Evolutionary conservation across 2,888 invertebrate genomes (phyloP), one percentile per base, ranked within the genome.

Genomic region (Diadegma fenestrale): DNA sequence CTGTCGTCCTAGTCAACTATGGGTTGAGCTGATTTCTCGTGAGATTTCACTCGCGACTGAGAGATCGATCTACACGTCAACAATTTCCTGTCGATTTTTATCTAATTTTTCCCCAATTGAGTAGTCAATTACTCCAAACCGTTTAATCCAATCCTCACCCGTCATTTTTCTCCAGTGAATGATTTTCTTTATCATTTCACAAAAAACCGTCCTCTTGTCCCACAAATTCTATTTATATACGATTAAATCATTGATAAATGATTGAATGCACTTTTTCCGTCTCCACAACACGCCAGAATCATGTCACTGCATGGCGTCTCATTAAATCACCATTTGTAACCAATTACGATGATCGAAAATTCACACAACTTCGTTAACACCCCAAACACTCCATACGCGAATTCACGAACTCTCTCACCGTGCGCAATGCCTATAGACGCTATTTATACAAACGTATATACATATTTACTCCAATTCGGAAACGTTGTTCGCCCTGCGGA

Each of bases 11-110:
- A 48, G 54, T 72, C 30, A 81, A 76, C 81, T 48, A n/a, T n/a
- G 61, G 69, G 48, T 76, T 61, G 33, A 81, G 48, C 76, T 69
- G 81, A 81, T 81, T 81, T 81, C 81, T 81, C 81, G 43, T 14
- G 37, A 69, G 75, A 81, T 68, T 69, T 81, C 75, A 61, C 81
- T 22, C n/a, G 45, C 63, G 48, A 54, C 54, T 30, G 48, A 37
- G 22, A 48, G 37, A 77, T 71, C 58, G 30, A 71, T 64, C 30
- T 5, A 19, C 12, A n/a, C 68, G 14, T 51, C 1, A 51, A n/a
- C 17, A 5, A 48, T 58, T 72, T 54, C 41, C 37, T 37, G 6
- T 2, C 37, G 3, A 68, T 43, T 72, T 58, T 72, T 58, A 19
- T 72, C 37, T 17, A 22, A 22, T 41, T 37, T 41, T 22, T 14